Conservation (phyloP, 92 coral and sea anemone genomes). For the Zoanthus solanderi region DNA sequence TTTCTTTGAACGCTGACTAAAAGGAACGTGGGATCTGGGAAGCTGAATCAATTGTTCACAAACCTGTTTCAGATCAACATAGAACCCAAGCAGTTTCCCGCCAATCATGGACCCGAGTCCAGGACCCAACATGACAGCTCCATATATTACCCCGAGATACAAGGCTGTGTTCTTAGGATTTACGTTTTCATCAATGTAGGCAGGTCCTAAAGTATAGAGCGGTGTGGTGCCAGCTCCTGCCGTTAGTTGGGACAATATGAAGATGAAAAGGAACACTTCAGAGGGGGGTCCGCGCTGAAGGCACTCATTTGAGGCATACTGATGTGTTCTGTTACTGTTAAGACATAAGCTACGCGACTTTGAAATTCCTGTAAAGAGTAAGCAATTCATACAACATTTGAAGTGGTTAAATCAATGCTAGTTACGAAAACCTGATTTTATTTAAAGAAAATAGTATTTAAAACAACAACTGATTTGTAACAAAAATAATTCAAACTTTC, state of each 20-base stretch:
- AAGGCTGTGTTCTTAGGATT: neutral
- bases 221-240: constrained; percentile 14
- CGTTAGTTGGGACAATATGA: neutral
- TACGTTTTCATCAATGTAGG: constrained; percentile 24
- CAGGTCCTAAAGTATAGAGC: neutral
- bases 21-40: neutral
- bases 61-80: constrained; percentile 7
- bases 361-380: neutral
- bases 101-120: constrained; percentile 5
- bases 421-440: too few relatives aligned
- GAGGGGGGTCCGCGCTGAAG: neutral
- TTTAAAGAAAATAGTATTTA: too few relatives aligned
- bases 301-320: neutral
- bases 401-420: too few relatives aligned
- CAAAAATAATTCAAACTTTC: too few relatives aligned
- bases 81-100: constrained; percentile 1
- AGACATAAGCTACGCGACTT: neutral
- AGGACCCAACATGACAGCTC: neutral
- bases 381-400: neutral
- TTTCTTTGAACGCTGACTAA: too few relatives aligned
- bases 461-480: too few relatives aligned
- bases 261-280: constrained; percentile 9
- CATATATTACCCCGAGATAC: neutral
- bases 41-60: neutral
- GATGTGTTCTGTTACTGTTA: neutral